Base-by-base conservation (phyloP, 1,140 invertebrate species). In the Chironomus striatipennis region DNA sequence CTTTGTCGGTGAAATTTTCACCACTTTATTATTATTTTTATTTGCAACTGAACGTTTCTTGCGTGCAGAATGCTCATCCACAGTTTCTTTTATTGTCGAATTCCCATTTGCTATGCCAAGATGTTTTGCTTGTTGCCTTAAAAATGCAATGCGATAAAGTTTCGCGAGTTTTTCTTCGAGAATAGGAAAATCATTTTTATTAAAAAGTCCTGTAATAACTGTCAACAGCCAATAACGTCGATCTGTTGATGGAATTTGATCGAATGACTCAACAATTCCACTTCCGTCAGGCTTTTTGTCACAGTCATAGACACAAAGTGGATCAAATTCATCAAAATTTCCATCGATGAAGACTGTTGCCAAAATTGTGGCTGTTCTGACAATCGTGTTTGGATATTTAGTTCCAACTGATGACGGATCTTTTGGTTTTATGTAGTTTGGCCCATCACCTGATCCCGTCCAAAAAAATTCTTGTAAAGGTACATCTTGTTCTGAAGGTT, bases 381-480 rank as follows among this genome's bases (percentile, higher is more conserved):
- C 78, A 47, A 82, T 80, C 20, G 80, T 79, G 76, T 82, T 80
- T 5, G 42, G 67, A 42, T 20, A 34, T 21, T 34, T 15, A 15
- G 24, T 17, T 9, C 74, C 74, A 2, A 17, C n/a, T 57, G 47
- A 5, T 57, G 12, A 18, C 20, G 65, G n/a, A 34, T 79, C 77
- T 17, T 79, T 78, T 15, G 78, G 77, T 75, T 82, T 81, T 20
- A 79, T 80, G 42, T 81, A 80, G 43, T 78, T 82, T 0, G 87
- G 84, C 2, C 90, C 91, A 78, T 93, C 92, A 1, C 93, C 92
- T 0, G 90, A 90, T 0, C 91, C 92, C 0, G 90, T 93, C 92
- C 92, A 94, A 79, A 94, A 91, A 80, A 93, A 94, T 80, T 93
- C 91, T 78, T 93, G 84, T 87, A 77, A 87, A 89, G 79, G 84